Evolutionary conservation across 2,113 vertebrate species (phyloP), one percentile per base, ranked within the genome.

Genomic region (Macquaria ambigua): DNA sequence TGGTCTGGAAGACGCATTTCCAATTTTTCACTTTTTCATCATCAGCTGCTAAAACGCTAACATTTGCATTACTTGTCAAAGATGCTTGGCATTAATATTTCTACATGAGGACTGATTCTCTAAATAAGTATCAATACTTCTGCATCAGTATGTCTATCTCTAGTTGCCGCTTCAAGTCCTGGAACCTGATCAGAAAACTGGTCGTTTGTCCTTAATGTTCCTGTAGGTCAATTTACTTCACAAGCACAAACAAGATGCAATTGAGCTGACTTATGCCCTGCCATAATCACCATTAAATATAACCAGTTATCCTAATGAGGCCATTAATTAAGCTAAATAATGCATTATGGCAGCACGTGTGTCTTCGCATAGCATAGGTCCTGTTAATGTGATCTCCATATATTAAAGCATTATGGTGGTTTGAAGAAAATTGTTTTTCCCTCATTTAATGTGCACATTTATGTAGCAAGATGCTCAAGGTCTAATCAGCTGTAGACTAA

Each of bases 221-320:
- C 63, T 75, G 63, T 74, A 78, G 77, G 81, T 88, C 77, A 72
- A 21, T 79, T 75, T 18, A 67, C 37, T 28, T 46, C 66, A 73
- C 50, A 64, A 69, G 16, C 80, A 69, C 43, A 74, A 83, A 74
- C 67, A 79, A 77, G 75, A 85, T 39, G 68, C 66, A 83, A 39
- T 37, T 66, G 53, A 81, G 61, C 78, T 84, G 66, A 81, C 77
- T 56, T 74, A 79, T 79, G 31, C 79, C 41, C 77, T 66, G 70
- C 43, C 55, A 87, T 62, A 84, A 64, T 77, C 16, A 63, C 63
- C 15, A 28, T 56, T 81, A 77, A 53, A 76, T 56, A 71, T 37
- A 78, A 68, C 39, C 55, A 82, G 66, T 84, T 77, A 62, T 64
- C 56, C 43, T 74, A 87, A 90, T 70, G 72, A 83, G 79, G 79